A percentile compares a stretch with the other conserved stretches of the same genome.
Conservation (phyloP, 1,140 invertebrate species). For the Rhyacophila brunnea region DNA sequence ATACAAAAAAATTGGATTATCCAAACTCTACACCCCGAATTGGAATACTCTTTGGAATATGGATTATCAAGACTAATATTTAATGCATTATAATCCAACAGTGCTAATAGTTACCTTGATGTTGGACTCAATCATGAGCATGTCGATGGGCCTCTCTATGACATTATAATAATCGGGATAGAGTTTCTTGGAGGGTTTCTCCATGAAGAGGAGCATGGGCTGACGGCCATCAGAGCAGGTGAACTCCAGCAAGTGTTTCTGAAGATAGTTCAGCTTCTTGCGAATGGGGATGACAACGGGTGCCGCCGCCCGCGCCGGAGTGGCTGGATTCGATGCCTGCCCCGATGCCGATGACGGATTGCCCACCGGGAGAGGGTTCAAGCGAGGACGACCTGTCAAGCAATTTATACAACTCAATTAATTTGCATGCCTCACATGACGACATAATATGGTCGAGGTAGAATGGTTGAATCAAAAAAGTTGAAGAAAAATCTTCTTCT, state of each 20-base stretch:
- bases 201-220: constrained; percentile 91
- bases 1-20: no score
- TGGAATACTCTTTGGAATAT: no score
- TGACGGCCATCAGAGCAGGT: constrained; percentile 77
- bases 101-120: constrained; percentile 68
- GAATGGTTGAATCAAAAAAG: no score
- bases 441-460: no score
- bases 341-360: constrained; percentile 39
- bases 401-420: no score
- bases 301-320: constrained; percentile 53
- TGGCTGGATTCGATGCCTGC: constrained; percentile 41
- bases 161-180: constrained; percentile 97
- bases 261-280: constrained; percentile 70
- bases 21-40: no score
- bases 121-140: constrained; percentile 90
- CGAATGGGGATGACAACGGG: constrained; percentile 66
- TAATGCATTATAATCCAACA: no score
- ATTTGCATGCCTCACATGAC: no score
- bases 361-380: constrained; percentile 26
- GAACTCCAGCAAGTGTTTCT: constrained; percentile 76
- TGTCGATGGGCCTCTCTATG: constrained; percentile 92
- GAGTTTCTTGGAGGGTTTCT: constrained; percentile 92
- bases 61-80: no score
- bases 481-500: no score
- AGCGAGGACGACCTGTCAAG: constrained; percentile 28